Evolutionary conservation across 2,888 invertebrate genomes (phyloP), one percentile per base, ranked within the genome.

Genomic region (Sicus ferrugineus): DNA sequence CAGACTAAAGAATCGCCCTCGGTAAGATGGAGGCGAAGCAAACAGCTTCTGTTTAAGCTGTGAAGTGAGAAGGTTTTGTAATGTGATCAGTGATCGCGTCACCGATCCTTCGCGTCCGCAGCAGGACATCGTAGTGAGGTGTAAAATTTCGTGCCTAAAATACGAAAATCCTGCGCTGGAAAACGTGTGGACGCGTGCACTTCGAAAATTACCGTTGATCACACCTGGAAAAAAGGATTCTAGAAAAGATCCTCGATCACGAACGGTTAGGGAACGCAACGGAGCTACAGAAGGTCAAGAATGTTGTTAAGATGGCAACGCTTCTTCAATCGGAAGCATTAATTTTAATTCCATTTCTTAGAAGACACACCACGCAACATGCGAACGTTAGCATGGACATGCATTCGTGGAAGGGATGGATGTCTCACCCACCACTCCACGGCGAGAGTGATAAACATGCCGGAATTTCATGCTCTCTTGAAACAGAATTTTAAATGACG

Each of bases 21-120:
- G n/a, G n/a, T n/a, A n/a, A n/a, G n/a, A n/a, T n/a, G n/a, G n/a
- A n/a, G n/a, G n/a, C n/a, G n/a, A n/a, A n/a, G n/a, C n/a, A n/a
- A n/a, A 6, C 52, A 26, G n/a, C 34, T 23, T 26, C 7, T 42
- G 14, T 34, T 42, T 23, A 42, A 34, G 61, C 61, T 21, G 7
- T 16, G 61, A 34, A 65, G 65, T 65, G 65, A 59, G 69, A 69
- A 69, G 61, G 59, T 65, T 42, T 69, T 65, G 70, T 63, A 67
- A 70, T 67, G 56, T 61, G 70, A 70, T 70, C 61, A 66, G 48
- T 59, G 42, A 30, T 58, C 30, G 64, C 16, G 52, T 23, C 46
- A 64, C 64, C 50, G 64, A 64, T 64, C 31, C 69, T 56, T 21
- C 38, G 26, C 54, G 54, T 26, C 14, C 54, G 54, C 54, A 54